Conservation (phyloP, 1,140 invertebrate species). For the Zaprionus vittiger region DNA sequence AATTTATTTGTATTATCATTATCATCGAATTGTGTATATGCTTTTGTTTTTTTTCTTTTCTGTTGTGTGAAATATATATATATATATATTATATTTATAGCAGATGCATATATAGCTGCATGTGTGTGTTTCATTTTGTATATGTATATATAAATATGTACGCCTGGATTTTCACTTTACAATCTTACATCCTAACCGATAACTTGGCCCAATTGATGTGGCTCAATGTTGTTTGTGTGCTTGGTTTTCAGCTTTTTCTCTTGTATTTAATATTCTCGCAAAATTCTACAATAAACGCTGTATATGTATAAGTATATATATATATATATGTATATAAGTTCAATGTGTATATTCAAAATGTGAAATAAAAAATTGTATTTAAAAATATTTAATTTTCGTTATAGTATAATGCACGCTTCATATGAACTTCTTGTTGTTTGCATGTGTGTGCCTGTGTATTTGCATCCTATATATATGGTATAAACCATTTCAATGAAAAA, state of each 20-base stretch:
- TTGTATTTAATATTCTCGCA: slow-evolving; percentile 66
- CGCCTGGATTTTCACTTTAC: slow-evolving; percentile 76
- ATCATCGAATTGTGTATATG: slow-evolving; percentile 70
- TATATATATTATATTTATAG: slow-evolving; percentile 53
- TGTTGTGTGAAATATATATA: slow-evolving; percentile 43
- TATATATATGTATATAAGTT: slow-evolving; percentile 55
- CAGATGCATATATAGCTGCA: slow-evolving; percentile 76
- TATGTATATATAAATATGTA: slow-evolving; percentile 75
- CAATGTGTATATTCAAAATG: slow-evolving; percentile 78
- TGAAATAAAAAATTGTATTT: slow-evolving; percentile 77
- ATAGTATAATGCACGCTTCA: slow-evolving; percentile 50
- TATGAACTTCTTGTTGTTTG: slow-evolving; percentile 31
- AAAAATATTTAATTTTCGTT: slow-evolving; percentile 69
- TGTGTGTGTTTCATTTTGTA: slow-evolving; percentile 55
- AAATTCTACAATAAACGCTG: slow-evolving; percentile 72
- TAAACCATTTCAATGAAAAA: slow-evolving; percentile 53
- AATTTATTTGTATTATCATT: slow-evolving; percentile 68
- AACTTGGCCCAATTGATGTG: slow-evolving; percentile 58
- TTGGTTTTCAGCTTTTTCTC: slow-evolving; percentile 48
- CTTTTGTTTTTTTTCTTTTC: slow-evolving; percentile 49
- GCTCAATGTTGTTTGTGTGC: slow-evolving; percentile 47
- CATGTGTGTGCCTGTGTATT: slow-evolving; percentile 22
- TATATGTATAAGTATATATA: slow-evolving; percentile 50
- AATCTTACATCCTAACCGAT: slow-evolving; percentile 72
- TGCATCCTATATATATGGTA: slow-evolving; percentile 31